Conservation (phyloP, 1,140 invertebrate species). For the Cydia fagiglandana region DNA sequence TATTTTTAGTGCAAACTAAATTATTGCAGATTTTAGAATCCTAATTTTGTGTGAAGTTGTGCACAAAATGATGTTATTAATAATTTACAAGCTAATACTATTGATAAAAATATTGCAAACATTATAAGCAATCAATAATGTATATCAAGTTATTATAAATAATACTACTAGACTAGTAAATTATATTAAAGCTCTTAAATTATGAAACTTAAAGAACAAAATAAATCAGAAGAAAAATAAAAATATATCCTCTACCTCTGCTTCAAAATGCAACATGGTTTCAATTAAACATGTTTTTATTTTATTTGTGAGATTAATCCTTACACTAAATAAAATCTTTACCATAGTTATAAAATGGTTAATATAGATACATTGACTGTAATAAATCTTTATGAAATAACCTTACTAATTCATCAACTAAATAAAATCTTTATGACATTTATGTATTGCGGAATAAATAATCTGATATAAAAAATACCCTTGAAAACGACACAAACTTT, state of each 20-base stretch:
- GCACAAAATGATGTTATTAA: not conserved
- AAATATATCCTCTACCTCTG: not conserved
- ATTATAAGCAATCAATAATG: not conserved
- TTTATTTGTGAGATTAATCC: not conserved
- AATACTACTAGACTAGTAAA: slow-evolving; percentile 1
- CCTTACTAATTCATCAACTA: too few species aligned
- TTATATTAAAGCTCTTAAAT: slow-evolving; percentile 6
- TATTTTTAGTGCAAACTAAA: not conserved
- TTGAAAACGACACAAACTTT: not conserved
- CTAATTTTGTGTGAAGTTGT: not conserved
- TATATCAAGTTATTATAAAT: not conserved
- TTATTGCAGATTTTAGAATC: not conserved
- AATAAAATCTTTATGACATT: too few species aligned
- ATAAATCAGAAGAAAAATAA: not conserved
- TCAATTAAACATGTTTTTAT: not conserved
- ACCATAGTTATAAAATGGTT: not conserved
- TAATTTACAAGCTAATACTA: not conserved
- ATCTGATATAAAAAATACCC: not conserved
- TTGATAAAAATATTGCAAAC: not conserved
- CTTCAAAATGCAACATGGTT: not conserved
- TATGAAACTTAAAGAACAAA: not conserved
- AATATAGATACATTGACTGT: too few species aligned
- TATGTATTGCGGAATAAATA: not conserved
- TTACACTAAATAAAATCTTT: not conserved
- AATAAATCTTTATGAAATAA: too few species aligned